Evolutionary conservation across 2,888 invertebrate genomes (phyloP), one percentile per base, ranked within the genome.

Genomic region (Seira ritae): DNA sequence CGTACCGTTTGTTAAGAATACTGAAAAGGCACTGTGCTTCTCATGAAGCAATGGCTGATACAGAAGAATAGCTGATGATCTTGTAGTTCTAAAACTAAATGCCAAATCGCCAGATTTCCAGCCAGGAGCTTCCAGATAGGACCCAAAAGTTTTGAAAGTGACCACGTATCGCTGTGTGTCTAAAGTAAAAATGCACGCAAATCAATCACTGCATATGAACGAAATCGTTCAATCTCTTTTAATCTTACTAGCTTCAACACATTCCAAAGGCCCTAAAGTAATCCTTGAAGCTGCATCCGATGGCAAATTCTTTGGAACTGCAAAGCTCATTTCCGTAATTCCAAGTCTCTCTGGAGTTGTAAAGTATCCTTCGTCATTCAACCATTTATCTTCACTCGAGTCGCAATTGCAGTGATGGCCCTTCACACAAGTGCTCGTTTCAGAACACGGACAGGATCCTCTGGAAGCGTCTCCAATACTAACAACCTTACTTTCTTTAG

Each of bases 21-120:
- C 96, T 95, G 97, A 96, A 90, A 97, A 97, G 12, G 96, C 96
- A 0, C 97, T 97, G 91, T 97, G 96, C 89, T 96, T 95, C 0
- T 95, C 95, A 85, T 97, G 93, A 74, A 97, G 96, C 0, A 97
- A 96, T 3, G 97, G 96, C 90, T 98, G 98, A 90, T 97, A 97
- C 4, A 98, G 91, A 24, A 98, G 92, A 87, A 98, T 96, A 1
- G 97, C 97, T 90, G 95, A 95, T 89, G 95, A 95, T 46, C 97
- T 96, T 0, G 97, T 97, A 0, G 98, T 98, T 86, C 97, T 93
- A 90, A 98, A 98, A 89, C 97, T 97, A 91, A 98, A 96, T 0
- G 96, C 96, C 86, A 98, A 94, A 90, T 97, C 97, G 0, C 97
- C 97, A 90, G 96, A 96, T 80, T 96, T 93, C 98, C 98, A 98